Percentiles rank a stretch among this genome's conserved stretches.
Evolutionary conservation across 2,888 invertebrate species (phyloP).

Genomic region (Trichogramma evanescens): DNA sequence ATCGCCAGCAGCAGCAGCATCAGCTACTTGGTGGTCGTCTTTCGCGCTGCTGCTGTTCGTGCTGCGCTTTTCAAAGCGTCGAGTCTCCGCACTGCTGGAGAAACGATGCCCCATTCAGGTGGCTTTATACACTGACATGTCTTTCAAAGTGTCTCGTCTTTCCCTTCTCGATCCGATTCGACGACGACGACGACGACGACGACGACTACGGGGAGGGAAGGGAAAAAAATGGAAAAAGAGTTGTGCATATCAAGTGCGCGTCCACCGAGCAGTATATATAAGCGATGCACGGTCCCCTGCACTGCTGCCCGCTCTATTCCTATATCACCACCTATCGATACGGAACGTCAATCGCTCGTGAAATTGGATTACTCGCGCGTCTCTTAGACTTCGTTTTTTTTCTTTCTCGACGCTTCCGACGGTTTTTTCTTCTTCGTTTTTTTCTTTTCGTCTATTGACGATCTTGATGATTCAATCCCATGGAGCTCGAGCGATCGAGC

Average conservation of each 20-base stretch:
- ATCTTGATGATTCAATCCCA: neutral
- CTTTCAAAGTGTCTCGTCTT: too few species aligned
- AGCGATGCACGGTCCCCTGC: too few species aligned
- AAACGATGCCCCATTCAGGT: too few species aligned
- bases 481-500: too few species aligned
- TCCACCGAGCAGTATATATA: too few species aligned
- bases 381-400: slow-evolving; percentile 8
- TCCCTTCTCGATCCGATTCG: too few species aligned
- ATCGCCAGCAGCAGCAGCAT: neutral
- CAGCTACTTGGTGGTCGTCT: neutral
- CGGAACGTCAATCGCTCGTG: slow-evolving; percentile 17
- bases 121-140: too few species aligned
- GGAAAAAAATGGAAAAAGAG: too few species aligned
- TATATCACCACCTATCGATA: neutral
- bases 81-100: neutral
- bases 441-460: neutral
- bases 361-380: slow-evolving; percentile 18
- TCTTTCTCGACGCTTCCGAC: neutral
- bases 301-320: too few species aligned
- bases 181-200: too few species aligned
- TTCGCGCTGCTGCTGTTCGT: neutral
- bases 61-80: neutral
- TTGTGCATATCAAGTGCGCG: too few species aligned
- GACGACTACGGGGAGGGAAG: too few species aligned
- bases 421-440: neutral